Conservation (phyloP, 2,888 invertebrate species). For the Chirona hameri region DNA sequence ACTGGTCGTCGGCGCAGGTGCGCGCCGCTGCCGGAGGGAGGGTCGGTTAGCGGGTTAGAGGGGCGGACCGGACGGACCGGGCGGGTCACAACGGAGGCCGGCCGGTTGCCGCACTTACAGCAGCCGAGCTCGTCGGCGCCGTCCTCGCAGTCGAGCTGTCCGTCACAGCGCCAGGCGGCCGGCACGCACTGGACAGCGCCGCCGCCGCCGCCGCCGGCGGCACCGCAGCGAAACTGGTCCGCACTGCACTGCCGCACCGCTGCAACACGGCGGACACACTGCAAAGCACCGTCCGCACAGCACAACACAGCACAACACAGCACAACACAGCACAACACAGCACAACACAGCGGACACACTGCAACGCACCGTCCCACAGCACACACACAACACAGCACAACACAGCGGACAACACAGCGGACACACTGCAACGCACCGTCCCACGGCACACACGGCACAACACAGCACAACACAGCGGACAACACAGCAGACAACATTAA, state of each 20-base stretch:
- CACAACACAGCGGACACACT: not conserved
- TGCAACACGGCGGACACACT: not conserved
- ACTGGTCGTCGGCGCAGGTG: conserved; percentile 6
- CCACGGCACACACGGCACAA: not conserved
- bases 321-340: too few relatives aligned
- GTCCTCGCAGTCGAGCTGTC: conserved; percentile 78
- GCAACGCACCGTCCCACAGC: not conserved
- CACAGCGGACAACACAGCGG: not conserved
- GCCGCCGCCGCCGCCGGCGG: not conserved
- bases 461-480: not conserved
- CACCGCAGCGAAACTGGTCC: not conserved
- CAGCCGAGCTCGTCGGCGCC: conserved; percentile 62
- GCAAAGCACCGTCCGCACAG: not conserved
- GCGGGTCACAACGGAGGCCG: too few relatives aligned
- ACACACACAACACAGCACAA: too few relatives aligned
- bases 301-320: too few relatives aligned
- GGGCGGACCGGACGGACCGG: not conserved
- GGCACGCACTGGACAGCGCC: not conserved
- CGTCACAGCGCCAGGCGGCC: conserved; percentile 78
- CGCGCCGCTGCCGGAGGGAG: not conserved
- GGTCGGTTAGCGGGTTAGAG: not conserved
- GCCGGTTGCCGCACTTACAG: not conserved
- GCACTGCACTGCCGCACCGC: not conserved
- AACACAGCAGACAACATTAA: not conserved
- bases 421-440: not conserved